Conservation (phyloP, 2,797 vertebrate genomes). For the Limosa lapponica region DNA sequence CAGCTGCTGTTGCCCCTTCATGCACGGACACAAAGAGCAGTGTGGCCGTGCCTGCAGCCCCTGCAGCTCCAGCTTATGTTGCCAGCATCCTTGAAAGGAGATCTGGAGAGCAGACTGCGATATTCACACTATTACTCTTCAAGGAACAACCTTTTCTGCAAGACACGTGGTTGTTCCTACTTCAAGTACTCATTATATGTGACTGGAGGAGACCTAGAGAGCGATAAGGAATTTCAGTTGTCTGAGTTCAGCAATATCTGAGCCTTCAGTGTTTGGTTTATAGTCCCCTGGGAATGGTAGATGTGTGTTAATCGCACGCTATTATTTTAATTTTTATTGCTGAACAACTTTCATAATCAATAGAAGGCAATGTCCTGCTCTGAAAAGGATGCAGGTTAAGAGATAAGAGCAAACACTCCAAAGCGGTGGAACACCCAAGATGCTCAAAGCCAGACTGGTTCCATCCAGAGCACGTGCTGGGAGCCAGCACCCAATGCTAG, state of each 20-base stretch:
- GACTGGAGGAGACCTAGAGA: not conserved
- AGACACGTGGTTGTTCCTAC: not conserved
- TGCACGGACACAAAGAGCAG: accelerated
- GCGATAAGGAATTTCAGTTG: not conserved
- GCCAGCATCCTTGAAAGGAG: not conserved
- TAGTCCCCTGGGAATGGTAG: not conserved
- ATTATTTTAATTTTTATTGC: slow-evolving; percentile 3
- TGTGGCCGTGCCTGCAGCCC: not conserved
- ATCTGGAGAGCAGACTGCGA: not conserved
- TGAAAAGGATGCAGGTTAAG: not conserved
- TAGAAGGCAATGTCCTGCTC: not conserved
- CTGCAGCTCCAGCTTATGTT: accelerated
- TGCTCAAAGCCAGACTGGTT: not conserved
- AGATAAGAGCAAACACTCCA: not conserved
- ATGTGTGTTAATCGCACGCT: not conserved
- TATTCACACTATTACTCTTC: not conserved
- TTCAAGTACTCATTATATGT: accelerated
- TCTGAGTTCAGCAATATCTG: not conserved
- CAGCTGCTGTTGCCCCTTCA: not conserved
- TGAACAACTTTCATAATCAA: not conserved
- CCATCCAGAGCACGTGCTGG: accelerated
- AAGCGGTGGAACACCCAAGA: not conserved
- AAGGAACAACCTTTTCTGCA: not conserved
- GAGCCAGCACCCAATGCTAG: not conserved
- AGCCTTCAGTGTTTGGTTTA: not conserved